These are phyloP conservation scores for Ostrea denselamellosa DNA, from an alignment of 1,140 invertebrate species.

Conservation along the genomic window DNA sequence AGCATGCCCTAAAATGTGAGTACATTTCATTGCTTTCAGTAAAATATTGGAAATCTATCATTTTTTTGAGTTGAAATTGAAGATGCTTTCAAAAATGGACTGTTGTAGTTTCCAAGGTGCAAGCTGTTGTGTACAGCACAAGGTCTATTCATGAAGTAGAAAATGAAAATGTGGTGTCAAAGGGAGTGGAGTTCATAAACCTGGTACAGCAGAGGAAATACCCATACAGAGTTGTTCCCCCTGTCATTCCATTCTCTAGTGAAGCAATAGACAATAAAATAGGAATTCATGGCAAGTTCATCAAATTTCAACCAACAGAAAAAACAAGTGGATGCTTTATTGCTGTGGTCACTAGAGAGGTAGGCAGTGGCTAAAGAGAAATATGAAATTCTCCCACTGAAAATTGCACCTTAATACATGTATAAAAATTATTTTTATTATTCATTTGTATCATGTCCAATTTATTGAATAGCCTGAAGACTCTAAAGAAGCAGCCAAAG, in stretches of 20 bases:
- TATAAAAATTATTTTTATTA: not conserved
- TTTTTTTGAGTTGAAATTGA: not conserved
- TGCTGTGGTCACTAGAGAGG: conserved; percentile 73
- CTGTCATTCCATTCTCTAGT: conserved; percentile 67
- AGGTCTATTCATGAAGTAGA: conserved; percentile 69
- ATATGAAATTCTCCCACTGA: not conserved
- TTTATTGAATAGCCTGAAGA: conserved; percentile 63
- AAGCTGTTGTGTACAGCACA: conserved; percentile 72
- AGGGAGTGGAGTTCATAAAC: conserved; percentile 70
- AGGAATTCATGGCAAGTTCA: conserved; percentile 66
- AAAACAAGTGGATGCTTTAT: conserved; percentile 75
- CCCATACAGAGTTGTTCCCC: conserved; percentile 70
- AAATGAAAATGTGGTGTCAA: conserved; percentile 71
- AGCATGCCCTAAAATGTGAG: conserved; percentile 71
- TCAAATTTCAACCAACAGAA: conserved; percentile 66
- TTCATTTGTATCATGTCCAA: not conserved
- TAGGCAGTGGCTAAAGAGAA: conserved; percentile 42
- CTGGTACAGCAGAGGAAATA: conserved; percentile 60
- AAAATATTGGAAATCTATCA: not conserved
- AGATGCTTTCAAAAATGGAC: not conserved
- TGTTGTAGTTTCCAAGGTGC: conserved; percentile 69
- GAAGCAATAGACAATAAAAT: conserved; percentile 65
- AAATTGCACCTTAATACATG: not conserved
- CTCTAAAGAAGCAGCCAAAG: conserved; percentile 64
- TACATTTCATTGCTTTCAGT: not conserved